A percentile compares a stretch with the other conserved stretches of the same genome.
phyloP scores from a whole-genome alignment of 1,140 invertebrate genomes.

The Atta colombica region DNA sequence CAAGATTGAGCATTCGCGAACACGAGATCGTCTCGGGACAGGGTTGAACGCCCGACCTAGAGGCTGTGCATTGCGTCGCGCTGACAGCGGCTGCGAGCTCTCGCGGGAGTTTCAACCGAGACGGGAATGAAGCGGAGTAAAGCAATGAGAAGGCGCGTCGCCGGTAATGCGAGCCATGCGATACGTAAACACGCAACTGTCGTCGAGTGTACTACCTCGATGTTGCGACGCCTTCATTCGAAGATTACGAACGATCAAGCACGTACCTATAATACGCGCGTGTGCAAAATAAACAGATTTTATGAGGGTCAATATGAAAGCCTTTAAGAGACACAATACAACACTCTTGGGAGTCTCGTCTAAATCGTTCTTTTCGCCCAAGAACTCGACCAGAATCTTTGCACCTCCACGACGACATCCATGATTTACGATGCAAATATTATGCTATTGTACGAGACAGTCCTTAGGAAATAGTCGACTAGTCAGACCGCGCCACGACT shows the following conservation, averaged over 20 bases:
- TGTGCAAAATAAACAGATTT: slow-evolving; percentile 13
- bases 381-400: background rate
- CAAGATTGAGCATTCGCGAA: slow-evolving; percentile 70
- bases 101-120: slow-evolving; percentile 78
- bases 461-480: slow-evolving; percentile 63
- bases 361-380: background rate
- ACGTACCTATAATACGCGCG: background rate
- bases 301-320: background rate
- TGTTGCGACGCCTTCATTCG: background rate
- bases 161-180: slow-evolving; percentile 45
- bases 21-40: slow-evolving; percentile 76
- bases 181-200: slow-evolving; percentile 52
- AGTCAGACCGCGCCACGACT: slow-evolving; percentile 30
- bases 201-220: background rate
- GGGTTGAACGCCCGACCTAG: slow-evolving; percentile 87
- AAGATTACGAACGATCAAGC: background rate
- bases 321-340: background rate
- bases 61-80: slow-evolving; percentile 83
- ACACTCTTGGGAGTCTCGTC: background rate
- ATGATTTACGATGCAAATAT: slow-evolving; percentile 47
- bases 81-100: slow-evolving; percentile 74
- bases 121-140: slow-evolving; percentile 80
- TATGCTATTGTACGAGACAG: slow-evolving; percentile 43
- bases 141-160: slow-evolving; percentile 69
- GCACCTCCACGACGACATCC: background rate